Conservation (phyloP, 2,797 vertebrate species). For the Bradypodion ventrale region DNA sequence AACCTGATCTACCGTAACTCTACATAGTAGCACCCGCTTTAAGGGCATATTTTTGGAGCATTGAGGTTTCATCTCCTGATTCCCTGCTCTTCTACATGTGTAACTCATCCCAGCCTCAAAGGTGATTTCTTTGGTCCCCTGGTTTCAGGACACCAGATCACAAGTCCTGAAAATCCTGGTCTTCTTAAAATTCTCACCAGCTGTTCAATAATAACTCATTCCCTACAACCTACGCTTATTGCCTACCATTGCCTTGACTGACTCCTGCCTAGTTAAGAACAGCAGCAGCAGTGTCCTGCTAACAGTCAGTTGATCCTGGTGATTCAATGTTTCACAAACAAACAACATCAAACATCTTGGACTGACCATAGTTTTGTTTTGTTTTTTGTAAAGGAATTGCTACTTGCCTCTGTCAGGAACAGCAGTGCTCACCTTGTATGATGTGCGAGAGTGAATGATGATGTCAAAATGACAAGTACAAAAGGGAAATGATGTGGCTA, state of each 20-base stretch:
- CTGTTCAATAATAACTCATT: background rate
- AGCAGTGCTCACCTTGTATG: background rate
- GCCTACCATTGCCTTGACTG: background rate
- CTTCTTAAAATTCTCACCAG: background rate
- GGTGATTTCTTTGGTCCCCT: background rate
- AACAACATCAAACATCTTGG: background rate
- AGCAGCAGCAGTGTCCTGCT: background rate
- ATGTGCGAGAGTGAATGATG: background rate
- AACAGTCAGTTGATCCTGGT: background rate
- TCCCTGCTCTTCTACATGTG: background rate
- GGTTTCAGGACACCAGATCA: background rate
- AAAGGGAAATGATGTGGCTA: no score
- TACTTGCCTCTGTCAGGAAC: background rate
- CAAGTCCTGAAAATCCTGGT: background rate
- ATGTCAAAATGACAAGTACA: background rate
- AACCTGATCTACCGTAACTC: background rate
- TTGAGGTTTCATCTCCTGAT: background rate
- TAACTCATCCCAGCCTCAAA: background rate
- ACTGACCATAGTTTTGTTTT: no score
- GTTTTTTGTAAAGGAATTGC: no score
- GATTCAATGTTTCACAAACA: background rate
- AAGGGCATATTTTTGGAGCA: background rate
- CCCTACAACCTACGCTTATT: background rate
- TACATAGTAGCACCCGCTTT: background rate
- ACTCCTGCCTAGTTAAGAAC: background rate